phyloP scores from a whole-genome alignment of 2,113 vertebrate genomes.

The Hassar affinis region DNA sequence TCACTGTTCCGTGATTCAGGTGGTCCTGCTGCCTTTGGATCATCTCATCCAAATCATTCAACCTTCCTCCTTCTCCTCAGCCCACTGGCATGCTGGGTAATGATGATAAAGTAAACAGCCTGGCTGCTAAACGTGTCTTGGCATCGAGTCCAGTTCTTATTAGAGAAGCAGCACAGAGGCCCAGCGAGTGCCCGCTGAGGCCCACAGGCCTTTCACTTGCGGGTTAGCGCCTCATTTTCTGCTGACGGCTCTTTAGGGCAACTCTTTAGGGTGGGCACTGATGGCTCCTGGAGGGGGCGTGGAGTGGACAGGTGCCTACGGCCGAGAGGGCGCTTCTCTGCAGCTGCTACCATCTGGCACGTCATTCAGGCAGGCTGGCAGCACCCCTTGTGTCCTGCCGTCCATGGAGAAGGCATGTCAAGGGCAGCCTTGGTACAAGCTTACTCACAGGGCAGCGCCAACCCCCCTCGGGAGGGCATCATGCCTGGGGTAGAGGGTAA shows the following conservation, averaged over 20 bases:
- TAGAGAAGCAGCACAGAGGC: slow-evolving; percentile 42
- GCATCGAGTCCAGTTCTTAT: slow-evolving; percentile 52
- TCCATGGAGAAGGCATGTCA: slow-evolving; percentile 62
- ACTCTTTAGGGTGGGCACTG: slow-evolving; percentile 57
- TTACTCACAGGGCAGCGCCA: slow-evolving; percentile 62
- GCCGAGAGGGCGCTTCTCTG: slow-evolving; percentile 49
- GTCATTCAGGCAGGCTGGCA: slow-evolving; percentile 53
- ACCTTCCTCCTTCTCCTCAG: slow-evolving; percentile 27
- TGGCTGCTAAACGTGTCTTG: slow-evolving; percentile 60
- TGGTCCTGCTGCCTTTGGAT: slow-evolving; percentile 35
- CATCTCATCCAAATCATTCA: slow-evolving; percentile 29
- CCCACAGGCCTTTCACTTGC: slow-evolving; percentile 59
- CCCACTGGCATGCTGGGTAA: slow-evolving; percentile 57
- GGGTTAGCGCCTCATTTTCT: slow-evolving; percentile 63
- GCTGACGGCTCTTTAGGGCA: slow-evolving; percentile 58
- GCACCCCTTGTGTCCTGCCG: slow-evolving; percentile 38
- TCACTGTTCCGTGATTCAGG: not conserved
- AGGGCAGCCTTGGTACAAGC: slow-evolving; percentile 63
- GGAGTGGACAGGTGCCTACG: slow-evolving; percentile 60
- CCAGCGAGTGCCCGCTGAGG: slow-evolving; percentile 47
- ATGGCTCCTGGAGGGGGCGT: slow-evolving; percentile 59
- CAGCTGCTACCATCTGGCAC: slow-evolving; percentile 64
- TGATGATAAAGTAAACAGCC: slow-evolving; percentile 61
- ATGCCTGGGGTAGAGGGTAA: slow-evolving; percentile 60
- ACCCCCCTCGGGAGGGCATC: slow-evolving; percentile 57